Percentiles rank a stretch among this genome's conserved stretches.
Evolutionary conservation across 1,140 invertebrate genomes (phyloP).

Genomic region (Teleogryllus occipitalis): DNA sequence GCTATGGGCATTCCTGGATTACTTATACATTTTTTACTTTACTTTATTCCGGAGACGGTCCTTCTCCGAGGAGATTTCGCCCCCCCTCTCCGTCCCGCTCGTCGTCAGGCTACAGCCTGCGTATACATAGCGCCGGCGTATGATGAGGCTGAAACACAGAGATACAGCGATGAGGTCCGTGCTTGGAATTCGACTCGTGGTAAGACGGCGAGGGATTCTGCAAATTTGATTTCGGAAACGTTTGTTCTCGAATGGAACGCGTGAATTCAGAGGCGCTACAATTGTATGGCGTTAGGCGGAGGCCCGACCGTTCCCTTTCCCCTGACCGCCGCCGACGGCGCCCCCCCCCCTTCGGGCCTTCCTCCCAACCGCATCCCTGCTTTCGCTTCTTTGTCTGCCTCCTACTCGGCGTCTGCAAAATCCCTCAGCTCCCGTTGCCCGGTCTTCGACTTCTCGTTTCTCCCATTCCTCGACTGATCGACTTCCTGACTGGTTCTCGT

Average conservation of each 20-base stretch:
- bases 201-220: background rate
- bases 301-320: too few species aligned
- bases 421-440: too few species aligned
- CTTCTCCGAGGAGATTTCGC: background rate
- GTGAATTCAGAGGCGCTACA: background rate
- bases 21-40: slow-evolving; percentile 2
- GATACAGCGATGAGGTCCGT: background rate
- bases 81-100: too few species aligned
- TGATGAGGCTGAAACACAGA: background rate
- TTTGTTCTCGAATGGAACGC: background rate
- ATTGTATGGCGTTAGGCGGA: background rate
- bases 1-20: background rate
- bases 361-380: too few species aligned
- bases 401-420: too few species aligned
- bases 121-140: background rate
- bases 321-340: too few species aligned
- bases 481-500: too few species aligned
- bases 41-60: background rate
- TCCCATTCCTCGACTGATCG: too few species aligned
- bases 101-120: background rate
- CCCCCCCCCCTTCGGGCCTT: too few species aligned
- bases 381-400: too few species aligned
- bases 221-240: background rate
- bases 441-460: too few species aligned
- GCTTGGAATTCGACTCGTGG: background rate